These are phyloP conservation scores for Australoheros facetus DNA, from an alignment of 2,797 vertebrate genomes.

Conservation along the genomic window DNA sequence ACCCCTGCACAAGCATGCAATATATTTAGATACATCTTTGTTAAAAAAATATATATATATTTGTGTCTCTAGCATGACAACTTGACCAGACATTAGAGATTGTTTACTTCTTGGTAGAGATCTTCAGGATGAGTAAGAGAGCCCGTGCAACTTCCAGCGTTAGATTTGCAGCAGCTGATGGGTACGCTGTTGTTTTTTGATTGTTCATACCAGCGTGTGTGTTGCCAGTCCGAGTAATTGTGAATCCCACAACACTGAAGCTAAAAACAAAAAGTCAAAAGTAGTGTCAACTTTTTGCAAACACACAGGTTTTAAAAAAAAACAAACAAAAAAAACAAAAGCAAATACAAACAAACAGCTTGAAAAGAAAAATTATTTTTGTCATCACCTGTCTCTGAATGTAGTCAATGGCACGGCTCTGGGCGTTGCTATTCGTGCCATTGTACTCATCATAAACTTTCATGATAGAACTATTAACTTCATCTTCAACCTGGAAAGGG, in stretches of 20 bases:
- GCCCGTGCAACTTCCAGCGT: conserved; percentile 86
- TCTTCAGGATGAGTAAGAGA: conserved; percentile 85
- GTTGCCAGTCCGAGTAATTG: conserved; percentile 94
- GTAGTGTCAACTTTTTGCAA: neutral
- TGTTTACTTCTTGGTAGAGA: conserved; percentile 90
- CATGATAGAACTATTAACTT: conserved; percentile 90
- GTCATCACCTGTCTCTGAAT: conserved; percentile 92
- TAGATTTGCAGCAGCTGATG: conserved; percentile 90
- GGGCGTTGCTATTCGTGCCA: conserved; percentile 91
- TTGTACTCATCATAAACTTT: conserved; percentile 95
- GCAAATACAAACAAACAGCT: neutral
- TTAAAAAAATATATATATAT: no score
- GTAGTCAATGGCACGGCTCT: conserved; percentile 95
- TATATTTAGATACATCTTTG: conserved; percentile 40
- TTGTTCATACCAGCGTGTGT: conserved; percentile 91
- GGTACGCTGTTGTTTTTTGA: conserved; percentile 94
- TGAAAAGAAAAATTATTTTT: neutral
- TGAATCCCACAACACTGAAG: conserved; percentile 94
- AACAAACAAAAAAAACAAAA: neutral
- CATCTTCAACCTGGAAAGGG: conserved; percentile 87
- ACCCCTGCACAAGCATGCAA: conserved; percentile 82
- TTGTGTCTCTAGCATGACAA: neutral
- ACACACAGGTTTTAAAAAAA: neutral
- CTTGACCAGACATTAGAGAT: neutral
- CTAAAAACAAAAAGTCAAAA: conserved; percentile 53